Percentiles rank a stretch among this genome's conserved stretches.
These are phyloP conservation scores for Blastomussa wellsi DNA, from an alignment of 92 coral and sea anemone species.

Conservation along the genomic window DNA sequence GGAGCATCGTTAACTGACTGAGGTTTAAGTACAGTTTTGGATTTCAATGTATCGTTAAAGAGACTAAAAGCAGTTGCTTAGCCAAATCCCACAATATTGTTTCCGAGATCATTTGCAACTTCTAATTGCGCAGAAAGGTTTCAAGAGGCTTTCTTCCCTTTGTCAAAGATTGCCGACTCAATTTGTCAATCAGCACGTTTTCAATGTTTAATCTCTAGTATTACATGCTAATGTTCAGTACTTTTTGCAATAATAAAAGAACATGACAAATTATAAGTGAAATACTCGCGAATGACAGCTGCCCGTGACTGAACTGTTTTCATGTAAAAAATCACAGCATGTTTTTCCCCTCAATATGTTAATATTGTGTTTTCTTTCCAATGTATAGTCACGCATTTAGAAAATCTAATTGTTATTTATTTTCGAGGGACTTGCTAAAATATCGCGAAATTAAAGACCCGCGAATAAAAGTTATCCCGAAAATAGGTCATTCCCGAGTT, in stretches of 20 bases:
- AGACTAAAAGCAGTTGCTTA: neutral
- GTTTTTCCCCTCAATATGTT: neutral
- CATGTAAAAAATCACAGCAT: neutral
- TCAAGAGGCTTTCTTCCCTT: neutral
- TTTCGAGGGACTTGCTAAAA: too few species aligned
- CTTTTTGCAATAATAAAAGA: neutral
- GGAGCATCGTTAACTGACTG: neutral
- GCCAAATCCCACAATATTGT: neutral
- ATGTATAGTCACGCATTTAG: neutral
- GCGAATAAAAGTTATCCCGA: too few species aligned
- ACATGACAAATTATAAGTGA: neutral
- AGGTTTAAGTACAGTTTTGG: neutral
- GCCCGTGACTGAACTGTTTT: neutral
- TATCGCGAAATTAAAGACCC: too few species aligned
- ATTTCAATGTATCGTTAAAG: neutral
- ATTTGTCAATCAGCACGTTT: neutral
- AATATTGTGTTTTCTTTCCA: neutral
- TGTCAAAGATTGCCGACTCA: neutral
- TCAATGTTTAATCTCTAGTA: neutral
- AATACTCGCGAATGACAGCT: neutral
- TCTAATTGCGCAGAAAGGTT: neutral
- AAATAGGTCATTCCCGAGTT: too few species aligned
- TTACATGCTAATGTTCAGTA: neutral
- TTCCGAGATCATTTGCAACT: neutral
- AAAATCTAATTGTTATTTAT: neutral